Percentiles rank a stretch among this genome's conserved stretches.
phyloP scores from a whole-genome alignment of 2,113 vertebrate genomes.

The Talpa occidentalis region DNA sequence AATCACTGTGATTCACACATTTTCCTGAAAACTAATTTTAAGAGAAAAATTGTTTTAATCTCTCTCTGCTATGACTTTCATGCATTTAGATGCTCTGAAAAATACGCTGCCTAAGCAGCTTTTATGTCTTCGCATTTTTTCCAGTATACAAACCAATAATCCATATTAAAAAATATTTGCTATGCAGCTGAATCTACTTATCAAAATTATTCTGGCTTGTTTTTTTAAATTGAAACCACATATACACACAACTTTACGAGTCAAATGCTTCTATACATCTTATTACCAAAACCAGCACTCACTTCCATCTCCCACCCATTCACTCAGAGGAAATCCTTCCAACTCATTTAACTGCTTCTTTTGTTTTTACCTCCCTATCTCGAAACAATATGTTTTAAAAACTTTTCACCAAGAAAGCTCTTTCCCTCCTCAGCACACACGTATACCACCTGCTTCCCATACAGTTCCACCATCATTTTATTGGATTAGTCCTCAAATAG shows the following conservation, averaged over 20 bases:
- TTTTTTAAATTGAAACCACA: conserved; percentile 19
- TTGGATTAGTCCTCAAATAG: neutral
- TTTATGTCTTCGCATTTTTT: conserved; percentile 25
- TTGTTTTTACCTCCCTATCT: neutral
- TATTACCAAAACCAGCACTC: neutral
- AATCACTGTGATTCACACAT: neutral
- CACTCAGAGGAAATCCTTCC: neutral
- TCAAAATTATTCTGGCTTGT: neutral
- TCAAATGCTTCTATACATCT: neutral
- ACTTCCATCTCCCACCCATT: neutral
- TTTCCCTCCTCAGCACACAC: neutral
- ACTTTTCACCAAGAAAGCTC: neutral
- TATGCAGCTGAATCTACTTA: neutral
- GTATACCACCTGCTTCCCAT: neutral
- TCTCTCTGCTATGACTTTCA: neutral
- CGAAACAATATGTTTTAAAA: neutral
- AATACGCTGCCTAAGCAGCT: neutral
- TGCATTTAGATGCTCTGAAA: conserved; percentile 30
- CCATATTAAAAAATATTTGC: neutral
- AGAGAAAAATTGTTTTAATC: conserved; percentile 41
- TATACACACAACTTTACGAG: neutral
- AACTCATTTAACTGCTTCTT: neutral
- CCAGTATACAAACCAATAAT: neutral
- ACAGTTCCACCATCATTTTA: neutral
- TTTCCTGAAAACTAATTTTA: conserved; percentile 58